Evolutionary conservation across 2,888 invertebrate genomes (phyloP), one percentile per base, ranked within the genome.

Genomic region (Phortica magna): DNA sequence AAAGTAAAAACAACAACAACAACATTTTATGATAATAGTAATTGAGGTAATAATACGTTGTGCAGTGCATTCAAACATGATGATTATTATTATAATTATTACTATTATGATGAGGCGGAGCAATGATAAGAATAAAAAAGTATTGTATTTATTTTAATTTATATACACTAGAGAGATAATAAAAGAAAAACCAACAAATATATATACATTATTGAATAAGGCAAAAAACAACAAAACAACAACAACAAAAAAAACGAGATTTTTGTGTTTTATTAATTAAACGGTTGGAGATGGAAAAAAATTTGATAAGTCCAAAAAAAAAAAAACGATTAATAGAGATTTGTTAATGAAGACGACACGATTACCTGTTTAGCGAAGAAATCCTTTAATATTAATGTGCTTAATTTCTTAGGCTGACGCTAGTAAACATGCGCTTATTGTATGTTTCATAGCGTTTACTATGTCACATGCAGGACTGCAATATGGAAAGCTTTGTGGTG

Each of bases 101-200:
- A 85, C 84, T 80, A 81, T 82, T 80, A 84, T 82, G 78, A 81
- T 84, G 76, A 84, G 81, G 76, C 81, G 79, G 75, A 79, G n/a
- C 31, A 64, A 84, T 83, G 77, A 83, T 80, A 76, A 79, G 9
- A 55, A 55, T 55, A 55, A n/a, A n/a, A 22, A 48, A 84, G 85
- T 85, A 90, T 89, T 89, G 89, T 90, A 90, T 90, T 89, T 90
- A 91, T 91, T 91, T 91, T 91, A 91, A 91, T 91, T 91, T 90
- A 91, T 91, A 91, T 91, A 91, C 91, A 91, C 89, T 90, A 90
- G 90, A 90, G 89, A 90, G 88, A 91, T 90, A 91, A 90, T 87
- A 89, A 89, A 91, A 90, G 86, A 89, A 89, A 86, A 84, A 86
- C 87, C 9, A 48, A 48, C 48, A 85, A 85, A 87, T 84, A 89